These are phyloP conservation scores for Lates japonicus DNA, from an alignment of 2,797 vertebrate species.

Conservation along the genomic window DNA sequence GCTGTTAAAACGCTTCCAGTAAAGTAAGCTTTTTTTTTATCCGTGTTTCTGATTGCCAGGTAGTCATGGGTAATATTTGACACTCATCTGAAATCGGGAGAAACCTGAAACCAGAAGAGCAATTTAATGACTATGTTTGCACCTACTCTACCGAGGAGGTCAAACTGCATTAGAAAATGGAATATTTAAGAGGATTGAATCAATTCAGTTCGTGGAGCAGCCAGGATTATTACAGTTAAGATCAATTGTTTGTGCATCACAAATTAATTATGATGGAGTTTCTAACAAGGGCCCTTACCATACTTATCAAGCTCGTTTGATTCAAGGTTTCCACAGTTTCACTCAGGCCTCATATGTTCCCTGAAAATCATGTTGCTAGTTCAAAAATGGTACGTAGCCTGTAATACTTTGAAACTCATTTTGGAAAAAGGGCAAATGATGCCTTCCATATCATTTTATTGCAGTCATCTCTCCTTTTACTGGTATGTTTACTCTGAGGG, in stretches of 20 bases:
- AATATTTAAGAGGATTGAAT: constrained; percentile 67
- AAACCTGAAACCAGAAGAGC: constrained; percentile 35
- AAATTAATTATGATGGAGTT: constrained; percentile 58
- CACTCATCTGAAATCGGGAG: constrained; percentile 25
- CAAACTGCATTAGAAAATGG: constrained; percentile 53
- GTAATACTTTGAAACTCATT: constrained; percentile 72
- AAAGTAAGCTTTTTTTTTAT: constrained; percentile 30
- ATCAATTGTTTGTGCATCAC: constrained; percentile 57
- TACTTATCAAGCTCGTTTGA: constrained; percentile 10
- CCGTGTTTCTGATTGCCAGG: constrained; percentile 57
- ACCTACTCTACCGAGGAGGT: constrained; percentile 39
- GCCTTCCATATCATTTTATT: constrained; percentile 78
- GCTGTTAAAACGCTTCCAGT: constrained; percentile 53
- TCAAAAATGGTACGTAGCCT: constrained; percentile 36
- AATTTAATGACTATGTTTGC: constrained; percentile 48
- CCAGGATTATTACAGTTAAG: constrained; percentile 56
- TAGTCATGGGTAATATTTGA: constrained; percentile 47
- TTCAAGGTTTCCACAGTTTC: constrained; percentile 14
- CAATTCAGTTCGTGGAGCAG: constrained; percentile 54
- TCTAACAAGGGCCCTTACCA: constrained; percentile 25
- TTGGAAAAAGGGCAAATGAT: constrained; percentile 73
- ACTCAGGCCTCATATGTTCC: constrained; percentile 7
- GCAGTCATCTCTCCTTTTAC: constrained; percentile 75
- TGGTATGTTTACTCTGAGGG: constrained; percentile 78
- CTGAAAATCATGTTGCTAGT: constrained; percentile 13